phyloP scores from a whole-genome alignment of 2,888 invertebrate species.

The Meiosimyza platycephala region DNA sequence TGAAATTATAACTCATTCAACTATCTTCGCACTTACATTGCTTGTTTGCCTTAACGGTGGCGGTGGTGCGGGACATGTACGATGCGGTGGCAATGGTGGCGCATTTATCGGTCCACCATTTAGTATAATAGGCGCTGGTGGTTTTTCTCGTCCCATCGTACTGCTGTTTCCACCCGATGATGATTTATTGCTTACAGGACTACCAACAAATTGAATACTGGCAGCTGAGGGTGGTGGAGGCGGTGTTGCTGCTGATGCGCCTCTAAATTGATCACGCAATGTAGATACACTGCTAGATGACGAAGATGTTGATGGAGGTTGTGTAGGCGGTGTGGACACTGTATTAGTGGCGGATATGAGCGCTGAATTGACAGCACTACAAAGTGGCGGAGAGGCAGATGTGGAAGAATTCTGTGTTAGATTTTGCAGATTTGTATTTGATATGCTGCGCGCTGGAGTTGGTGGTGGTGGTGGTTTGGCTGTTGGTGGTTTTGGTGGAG shows the following conservation, averaged over 20 bases:
- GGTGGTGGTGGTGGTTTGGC: conserved; percentile 67
- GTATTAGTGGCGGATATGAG: conserved; percentile 52
- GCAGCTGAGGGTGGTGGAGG: conserved; percentile 50
- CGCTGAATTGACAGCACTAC: conserved; percentile 57
- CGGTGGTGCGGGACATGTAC: conserved; percentile 66
- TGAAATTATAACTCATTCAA: too few species aligned
- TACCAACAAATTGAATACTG: conserved; percentile 45
- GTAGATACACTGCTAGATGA: conserved; percentile 62
- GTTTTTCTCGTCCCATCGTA: conserved; percentile 49
- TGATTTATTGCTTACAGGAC: conserved; percentile 51
- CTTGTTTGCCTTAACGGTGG: conserved; percentile 64
- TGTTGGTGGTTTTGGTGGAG: conserved; percentile 62
- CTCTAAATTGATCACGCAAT: conserved; percentile 64
- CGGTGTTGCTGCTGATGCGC: conserved; percentile 52
- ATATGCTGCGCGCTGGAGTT: conserved; percentile 66
- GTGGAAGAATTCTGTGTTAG: conserved; percentile 48
- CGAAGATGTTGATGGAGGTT: conserved; percentile 57
- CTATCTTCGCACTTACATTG: conserved; percentile 58
- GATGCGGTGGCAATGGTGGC: conserved; percentile 66
- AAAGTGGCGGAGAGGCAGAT: conserved; percentile 44
- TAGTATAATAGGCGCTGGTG: conserved; percentile 56
- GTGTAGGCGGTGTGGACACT: conserved; percentile 50
- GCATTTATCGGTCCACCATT: conserved; percentile 61
- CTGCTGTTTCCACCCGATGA: conserved; percentile 3
- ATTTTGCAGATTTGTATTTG: conserved; percentile 64